phyloP scores from a whole-genome alignment of 1,140 invertebrate species.

The Dreissena polymorpha region DNA sequence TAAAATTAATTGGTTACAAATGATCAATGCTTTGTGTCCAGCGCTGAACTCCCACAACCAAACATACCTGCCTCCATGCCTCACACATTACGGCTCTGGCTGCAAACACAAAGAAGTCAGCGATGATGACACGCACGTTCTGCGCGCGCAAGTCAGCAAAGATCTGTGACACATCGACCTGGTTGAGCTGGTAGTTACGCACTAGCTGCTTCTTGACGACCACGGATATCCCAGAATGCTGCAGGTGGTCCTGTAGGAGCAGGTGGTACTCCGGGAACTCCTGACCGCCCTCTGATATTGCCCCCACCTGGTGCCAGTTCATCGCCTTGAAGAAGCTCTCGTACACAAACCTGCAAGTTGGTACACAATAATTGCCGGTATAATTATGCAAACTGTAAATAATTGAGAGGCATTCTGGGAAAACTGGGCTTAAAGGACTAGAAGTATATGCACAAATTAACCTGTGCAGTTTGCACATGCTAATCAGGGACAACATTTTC shows the following conservation, averaged over 20 bases:
- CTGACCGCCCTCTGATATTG: slow-evolving; percentile 89
- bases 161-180: slow-evolving; percentile 81
- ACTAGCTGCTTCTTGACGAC: slow-evolving; percentile 86
- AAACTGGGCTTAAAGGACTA: too few species aligned
- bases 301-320: slow-evolving; percentile 86
- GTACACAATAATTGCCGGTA: too few species aligned
- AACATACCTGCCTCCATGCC: slow-evolving; percentile 84
- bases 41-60: neutral
- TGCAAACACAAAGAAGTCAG: slow-evolving; percentile 86
- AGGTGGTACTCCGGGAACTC: slow-evolving; percentile 91
- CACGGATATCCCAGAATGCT: slow-evolving; percentile 83
- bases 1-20: too few species aligned
- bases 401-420: too few species aligned
- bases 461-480: too few species aligned
- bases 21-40: too few species aligned
- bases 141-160: slow-evolving; percentile 86
- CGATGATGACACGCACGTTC: slow-evolving; percentile 87
- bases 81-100: slow-evolving; percentile 88
- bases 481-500: too few species aligned
- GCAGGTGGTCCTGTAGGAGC: slow-evolving; percentile 83
- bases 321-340: slow-evolving; percentile 84
- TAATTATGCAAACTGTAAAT: too few species aligned
- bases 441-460: too few species aligned
- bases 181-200: slow-evolving; percentile 47
- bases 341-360: slow-evolving; percentile 84